Evolutionary conservation across 2,113 vertebrate genomes (phyloP).

Genomic region (Xiphophorus couchianus): DNA sequence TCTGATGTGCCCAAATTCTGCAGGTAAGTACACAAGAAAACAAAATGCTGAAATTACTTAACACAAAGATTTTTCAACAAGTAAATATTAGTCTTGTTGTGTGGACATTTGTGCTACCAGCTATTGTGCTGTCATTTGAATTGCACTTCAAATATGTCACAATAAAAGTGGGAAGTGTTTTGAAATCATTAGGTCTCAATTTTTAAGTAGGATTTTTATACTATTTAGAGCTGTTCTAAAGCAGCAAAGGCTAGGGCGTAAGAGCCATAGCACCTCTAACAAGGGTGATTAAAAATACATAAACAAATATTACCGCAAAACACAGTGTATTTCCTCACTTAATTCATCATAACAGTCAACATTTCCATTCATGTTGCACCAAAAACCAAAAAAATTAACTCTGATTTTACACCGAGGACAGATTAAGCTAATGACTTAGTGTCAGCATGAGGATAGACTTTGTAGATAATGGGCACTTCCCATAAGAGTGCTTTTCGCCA

Average conservation of each 20-base stretch:
- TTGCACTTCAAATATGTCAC: too few relatives aligned
- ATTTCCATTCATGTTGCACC: constrained; percentile 37
- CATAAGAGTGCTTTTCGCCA: constrained; percentile 75
- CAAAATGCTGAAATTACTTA: too few relatives aligned
- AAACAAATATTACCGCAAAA: neutral
- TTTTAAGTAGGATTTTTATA: neutral
- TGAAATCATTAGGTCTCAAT: neutral
- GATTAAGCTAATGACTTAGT: constrained; percentile 76
- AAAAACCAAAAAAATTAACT: constrained; percentile 61
- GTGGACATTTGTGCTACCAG: too few relatives aligned
- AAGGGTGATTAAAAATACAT: neutral
- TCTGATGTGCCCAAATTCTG: too few relatives aligned
- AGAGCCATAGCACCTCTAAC: constrained; percentile 14
- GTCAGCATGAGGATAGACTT: constrained; percentile 71
- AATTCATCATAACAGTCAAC: constrained; percentile 30
- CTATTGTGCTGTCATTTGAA: too few relatives aligned
- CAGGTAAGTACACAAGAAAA: too few relatives aligned
- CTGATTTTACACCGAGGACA: constrained; percentile 70
- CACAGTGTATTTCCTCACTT: neutral
- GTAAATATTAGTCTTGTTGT: too few relatives aligned
- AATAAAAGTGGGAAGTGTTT: too few relatives aligned
- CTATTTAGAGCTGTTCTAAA: neutral
- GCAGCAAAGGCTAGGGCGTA: constrained; percentile 2
- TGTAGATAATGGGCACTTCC: constrained; percentile 77
- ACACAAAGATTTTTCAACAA: too few relatives aligned